Evolutionary conservation across 2,888 invertebrate genomes (phyloP).

Genomic region (Athripsodes cinereus): DNA sequence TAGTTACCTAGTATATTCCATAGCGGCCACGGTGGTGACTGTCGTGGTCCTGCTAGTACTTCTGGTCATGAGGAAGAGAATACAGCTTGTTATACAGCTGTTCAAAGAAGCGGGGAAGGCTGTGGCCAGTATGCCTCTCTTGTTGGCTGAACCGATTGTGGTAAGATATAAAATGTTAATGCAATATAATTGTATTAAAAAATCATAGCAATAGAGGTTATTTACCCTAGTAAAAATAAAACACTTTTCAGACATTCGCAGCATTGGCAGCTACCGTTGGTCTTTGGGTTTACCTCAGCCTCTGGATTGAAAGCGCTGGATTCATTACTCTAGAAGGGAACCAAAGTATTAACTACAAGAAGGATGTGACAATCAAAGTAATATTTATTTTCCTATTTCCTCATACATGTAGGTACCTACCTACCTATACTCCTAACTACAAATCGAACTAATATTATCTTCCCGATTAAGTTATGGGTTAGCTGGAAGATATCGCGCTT

Average conservation of each 20-base stretch:
- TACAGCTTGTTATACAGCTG: constrained; percentile 55
- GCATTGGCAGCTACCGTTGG: constrained; percentile 46
- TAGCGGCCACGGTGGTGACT: constrained; percentile 53
- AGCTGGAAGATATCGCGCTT: no score
- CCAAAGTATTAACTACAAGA: constrained; percentile 35
- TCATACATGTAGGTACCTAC: background rate
- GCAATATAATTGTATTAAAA: no score
- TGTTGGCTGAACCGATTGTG: constrained; percentile 55
- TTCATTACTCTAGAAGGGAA: constrained; percentile 32
- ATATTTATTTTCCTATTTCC: constrained; percentile 12
- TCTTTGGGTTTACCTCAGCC: constrained; percentile 52
- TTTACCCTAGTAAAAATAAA: background rate
- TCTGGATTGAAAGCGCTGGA: constrained; percentile 61
- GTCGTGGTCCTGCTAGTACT: constrained; percentile 50
- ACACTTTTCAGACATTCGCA: constrained; percentile 48
- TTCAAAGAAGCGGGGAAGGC: constrained; percentile 64
- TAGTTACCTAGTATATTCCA: constrained; percentile 51
- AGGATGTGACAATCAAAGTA: constrained; percentile 39
- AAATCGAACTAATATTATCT: no score
- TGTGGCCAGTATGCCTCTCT: constrained; percentile 52
- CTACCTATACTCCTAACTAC: no score
- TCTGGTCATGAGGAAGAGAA: constrained; percentile 55
- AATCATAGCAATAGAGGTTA: no score
- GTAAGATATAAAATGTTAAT: no score
- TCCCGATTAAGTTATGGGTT: no score